Base-by-base conservation (phyloP, 2,113 vertebrate genomes). In the Bucco capensis region DNA sequence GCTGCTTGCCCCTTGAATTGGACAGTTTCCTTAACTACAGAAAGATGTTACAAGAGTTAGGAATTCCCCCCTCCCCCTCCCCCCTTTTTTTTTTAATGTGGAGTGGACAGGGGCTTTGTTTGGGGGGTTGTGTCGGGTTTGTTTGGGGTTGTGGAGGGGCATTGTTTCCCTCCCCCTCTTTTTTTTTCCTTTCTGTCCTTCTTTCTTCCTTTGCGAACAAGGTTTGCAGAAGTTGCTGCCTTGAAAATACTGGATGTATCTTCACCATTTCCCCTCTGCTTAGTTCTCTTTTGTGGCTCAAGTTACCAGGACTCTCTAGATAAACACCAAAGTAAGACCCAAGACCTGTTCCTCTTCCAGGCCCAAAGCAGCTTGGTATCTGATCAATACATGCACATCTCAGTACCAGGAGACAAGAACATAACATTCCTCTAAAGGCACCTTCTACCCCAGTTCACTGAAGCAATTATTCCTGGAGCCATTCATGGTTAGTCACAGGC, bases 181-280 rank as follows among this genome's bases (percentile, higher is more conserved):
- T 5, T 4, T 35, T 70, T 47, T 25, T 12, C 10, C 12, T 67
- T 38, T 69, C 69, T 33, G 22, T n/a, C n/a, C n/a, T n/a, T n/a
- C n/a, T n/a, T n/a, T n/a, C n/a, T n/a, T n/a, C n/a, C n/a, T n/a
- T n/a, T n/a, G n/a, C n/a, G n/a, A 77, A 30, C 6, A 46, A 51
- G 14, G 7, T 47, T 78, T 84, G 30, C 28, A n/a, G 9, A 58
- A 58, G 14, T 44, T 75, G 50, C 49, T 85, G 27, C 14, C n/a
- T 77, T 65, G 19, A 54, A 90, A 80, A 35, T 3, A 37, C 1
- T 16, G 7, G 11, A 8, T 37, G 2, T 2, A 22, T 35, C 8
- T 23, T 54, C 10, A 17, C 15, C 2, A 0, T 9, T 57, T 22
- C 30, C 33, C 25, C n/a, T 62, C 28, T 0, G 0, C n/a, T 69